A percentile compares a stretch with the other conserved stretches of the same genome.
phyloP scores from a whole-genome alignment of 2,113 vertebrate species.

The Dunckerocampus dactyliophorus region DNA sequence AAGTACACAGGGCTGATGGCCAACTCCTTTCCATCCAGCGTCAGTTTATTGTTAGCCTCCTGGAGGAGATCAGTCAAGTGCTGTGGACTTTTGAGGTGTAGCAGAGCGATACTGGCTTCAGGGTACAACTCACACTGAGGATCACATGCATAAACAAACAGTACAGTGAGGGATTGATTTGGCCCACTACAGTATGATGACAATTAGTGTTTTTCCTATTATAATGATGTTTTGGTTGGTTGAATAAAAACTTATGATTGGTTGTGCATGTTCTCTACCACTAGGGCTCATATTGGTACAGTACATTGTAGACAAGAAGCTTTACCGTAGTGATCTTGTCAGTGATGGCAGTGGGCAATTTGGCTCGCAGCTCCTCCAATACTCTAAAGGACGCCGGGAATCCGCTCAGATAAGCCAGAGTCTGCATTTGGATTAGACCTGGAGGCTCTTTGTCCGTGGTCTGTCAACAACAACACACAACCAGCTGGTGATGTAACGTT shows the following conservation, averaged over 20 bases:
- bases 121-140: conserved; percentile 86
- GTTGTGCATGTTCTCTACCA: too few species aligned
- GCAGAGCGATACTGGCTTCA: conserved; percentile 88
- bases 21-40: conserved; percentile 87
- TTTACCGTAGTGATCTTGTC: conserved; percentile 74
- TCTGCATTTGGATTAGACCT: conserved; percentile 86
- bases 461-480: conserved; percentile 59
- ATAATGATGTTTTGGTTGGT: too few species aligned
- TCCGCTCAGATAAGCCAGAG: conserved; percentile 87
- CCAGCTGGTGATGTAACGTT: not conserved
- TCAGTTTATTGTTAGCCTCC: conserved; percentile 94
- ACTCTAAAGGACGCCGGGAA: conserved; percentile 89
- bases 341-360: conserved; percentile 81
- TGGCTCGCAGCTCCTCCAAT: conserved; percentile 82
- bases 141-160: too few species aligned
- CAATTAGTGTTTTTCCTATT: too few species aligned
- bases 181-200: too few species aligned
- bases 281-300: not conserved
- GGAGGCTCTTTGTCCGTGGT: conserved; percentile 95
- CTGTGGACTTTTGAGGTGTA: conserved; percentile 84
- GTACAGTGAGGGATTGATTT: too few species aligned
- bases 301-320: not conserved
- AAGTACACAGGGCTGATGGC: conserved; percentile 84
- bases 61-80: conserved; percentile 86
- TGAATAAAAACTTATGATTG: too few species aligned